These are phyloP conservation scores for Anabas testudineus DNA, from an alignment of 2,797 vertebrate genomes.

Conservation along the genomic window DNA sequence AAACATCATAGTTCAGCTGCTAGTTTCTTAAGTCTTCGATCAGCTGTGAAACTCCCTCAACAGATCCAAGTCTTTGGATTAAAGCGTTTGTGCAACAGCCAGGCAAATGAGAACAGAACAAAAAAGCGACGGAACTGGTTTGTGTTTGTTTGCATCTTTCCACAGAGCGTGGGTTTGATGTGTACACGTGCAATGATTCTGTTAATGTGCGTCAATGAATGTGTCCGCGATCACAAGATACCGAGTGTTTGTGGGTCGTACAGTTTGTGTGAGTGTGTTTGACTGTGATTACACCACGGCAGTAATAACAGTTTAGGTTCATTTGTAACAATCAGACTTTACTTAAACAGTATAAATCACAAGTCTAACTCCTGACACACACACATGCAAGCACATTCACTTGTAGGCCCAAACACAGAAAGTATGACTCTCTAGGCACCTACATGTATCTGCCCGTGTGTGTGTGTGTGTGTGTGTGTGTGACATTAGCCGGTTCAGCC, in stretches of 20 bases:
- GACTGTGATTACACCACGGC: conserved; percentile 62
- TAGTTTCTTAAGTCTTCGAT: conserved; percentile 10
- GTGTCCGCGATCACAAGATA: conserved; percentile 32
- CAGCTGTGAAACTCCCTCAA: conserved; percentile 19
- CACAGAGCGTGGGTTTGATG: neutral
- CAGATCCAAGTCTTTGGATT: conserved; percentile 2
- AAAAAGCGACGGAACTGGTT: conserved; percentile 34
- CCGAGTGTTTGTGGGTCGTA: conserved; percentile 42
- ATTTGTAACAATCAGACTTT: conserved; percentile 84
- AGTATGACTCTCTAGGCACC: conserved; percentile 43
- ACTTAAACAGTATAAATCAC: conserved; percentile 83
- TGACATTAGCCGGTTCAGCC: conserved; percentile 69
- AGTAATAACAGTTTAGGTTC: conserved; percentile 74
- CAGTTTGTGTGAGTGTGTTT: conserved; percentile 25
- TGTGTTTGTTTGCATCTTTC: conserved; percentile 58
- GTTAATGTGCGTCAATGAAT: conserved; percentile 12
- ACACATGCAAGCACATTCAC: conserved; percentile 8
- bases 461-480: conserved; percentile 16
- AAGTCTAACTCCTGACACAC: conserved; percentile 47
- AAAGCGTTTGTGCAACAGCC: conserved; percentile 32
- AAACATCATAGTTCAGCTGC: neutral
- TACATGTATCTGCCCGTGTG: conserved; percentile 33
- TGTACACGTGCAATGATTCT: conserved; percentile 49
- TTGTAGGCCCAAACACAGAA: conserved; percentile 22
- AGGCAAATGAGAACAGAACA: conserved; percentile 43